Conservation (phyloP, 2,797 vertebrate genomes). For the Sebastes minor region DNA sequence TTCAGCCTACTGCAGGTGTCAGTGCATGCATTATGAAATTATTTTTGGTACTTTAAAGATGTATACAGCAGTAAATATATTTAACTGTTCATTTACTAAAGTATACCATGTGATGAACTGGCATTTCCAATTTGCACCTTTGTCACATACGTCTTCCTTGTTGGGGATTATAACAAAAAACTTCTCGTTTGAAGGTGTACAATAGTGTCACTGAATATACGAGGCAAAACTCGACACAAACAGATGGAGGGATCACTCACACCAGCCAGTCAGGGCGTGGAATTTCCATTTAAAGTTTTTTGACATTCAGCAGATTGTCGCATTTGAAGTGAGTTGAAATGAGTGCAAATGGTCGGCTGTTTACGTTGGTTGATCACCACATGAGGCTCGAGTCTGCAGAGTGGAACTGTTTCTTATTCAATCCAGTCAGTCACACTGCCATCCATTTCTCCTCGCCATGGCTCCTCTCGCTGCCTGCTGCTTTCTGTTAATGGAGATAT, state of each 20-base stretch:
- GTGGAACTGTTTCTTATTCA: conserved; percentile 60
- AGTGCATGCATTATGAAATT: not conserved
- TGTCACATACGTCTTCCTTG: not conserved
- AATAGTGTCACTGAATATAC: not conserved
- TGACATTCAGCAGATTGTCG: conserved; percentile 20
- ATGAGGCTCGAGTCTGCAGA: conserved; percentile 20
- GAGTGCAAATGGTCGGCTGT: conserved; percentile 31
- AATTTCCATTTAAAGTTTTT: conserved; percentile 44
- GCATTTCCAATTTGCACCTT: not conserved
- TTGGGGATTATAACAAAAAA: not conserved
- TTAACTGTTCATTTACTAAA: not conserved
- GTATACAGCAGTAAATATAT: not conserved
- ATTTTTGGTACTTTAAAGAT: not conserved
- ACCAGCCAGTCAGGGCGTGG: not conserved
- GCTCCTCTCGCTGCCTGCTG: conserved; percentile 47
- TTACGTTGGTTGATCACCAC: conserved; percentile 30
- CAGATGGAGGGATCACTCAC: conserved; percentile 28
- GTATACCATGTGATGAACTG: not conserved
- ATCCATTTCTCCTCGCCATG: conserved; percentile 35
- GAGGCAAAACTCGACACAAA: conserved; percentile 1
- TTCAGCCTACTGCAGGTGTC: too few species aligned
- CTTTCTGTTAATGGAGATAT: conserved; percentile 73
- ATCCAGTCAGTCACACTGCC: conserved; percentile 61
- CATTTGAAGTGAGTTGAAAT: conserved; percentile 50
- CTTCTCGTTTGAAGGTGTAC: not conserved